Base-by-base conservation (phyloP, 2,797 vertebrate genomes). In the Dipus sagitta region DNA sequence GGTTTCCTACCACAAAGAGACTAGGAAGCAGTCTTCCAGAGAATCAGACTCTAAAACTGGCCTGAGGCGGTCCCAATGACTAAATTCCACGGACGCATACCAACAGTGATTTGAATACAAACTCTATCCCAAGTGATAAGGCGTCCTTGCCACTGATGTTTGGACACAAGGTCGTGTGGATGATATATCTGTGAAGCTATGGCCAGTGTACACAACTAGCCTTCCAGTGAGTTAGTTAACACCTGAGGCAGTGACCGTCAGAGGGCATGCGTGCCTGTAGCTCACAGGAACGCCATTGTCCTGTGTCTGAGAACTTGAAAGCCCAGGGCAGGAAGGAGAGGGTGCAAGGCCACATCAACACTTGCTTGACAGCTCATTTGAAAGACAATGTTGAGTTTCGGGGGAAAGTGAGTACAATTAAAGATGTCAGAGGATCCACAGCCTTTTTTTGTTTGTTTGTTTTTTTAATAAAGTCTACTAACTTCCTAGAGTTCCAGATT, bases 181-280 rank as follows among this genome's bases (percentile, higher is more conserved):
- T 92, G 94, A 93, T 58, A 62, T 30, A 72, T 72, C 2, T 64
- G 68, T 82, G 70, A 91, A 94, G 81, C 71, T 86, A 80, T 52
- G 79, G 42, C 67, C 71, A 89, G 62, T 76, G 34, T 30, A 76
- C 62, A 80, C n/a, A 18, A 82, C 0, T 10, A 86, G 75, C 23
- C 72, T 28, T 93, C 24, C 60, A 76, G 1, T 13, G n/a, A 23
- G 8, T n/a, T 28, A 38, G 78, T 42, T 32, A 68, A 23, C 13
- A 9, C n/a, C 21, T 65, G 65, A 58, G 77, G 64, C 14, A 4
- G 30, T 20, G 52, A 82, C 72, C 1, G 74, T 38, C 72, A 70
- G 60, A 67, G 65, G 24, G 77, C 0, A n/a, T 6, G 34, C 6
- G 20, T 15, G 23, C 26, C 1, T 1, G 15, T 0, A 81, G 67